Percentiles rank a stretch among this genome's conserved stretches.
These are phyloP conservation scores for Fabriciana adippe DNA, from an alignment of 2,888 invertebrate genomes.

Conservation along the genomic window DNA sequence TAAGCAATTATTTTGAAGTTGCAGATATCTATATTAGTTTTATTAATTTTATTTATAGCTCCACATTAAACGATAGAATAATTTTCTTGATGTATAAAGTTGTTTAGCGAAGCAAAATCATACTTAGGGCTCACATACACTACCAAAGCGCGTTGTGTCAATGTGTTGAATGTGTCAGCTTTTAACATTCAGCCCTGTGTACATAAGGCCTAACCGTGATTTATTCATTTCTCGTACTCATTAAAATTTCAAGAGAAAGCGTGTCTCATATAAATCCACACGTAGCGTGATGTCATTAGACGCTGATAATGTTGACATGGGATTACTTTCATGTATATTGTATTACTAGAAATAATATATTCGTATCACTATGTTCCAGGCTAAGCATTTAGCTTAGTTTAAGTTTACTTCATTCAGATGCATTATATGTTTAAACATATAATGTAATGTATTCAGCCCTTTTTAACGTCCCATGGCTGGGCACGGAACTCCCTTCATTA, in stretches of 20 bases:
- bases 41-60: too few species aligned
- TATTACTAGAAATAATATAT: slow-evolving; percentile 14
- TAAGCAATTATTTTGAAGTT: background rate
- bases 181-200: slow-evolving; percentile 22
- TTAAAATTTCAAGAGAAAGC: slow-evolving; percentile 56
- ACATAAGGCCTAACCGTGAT: slow-evolving; percentile 28
- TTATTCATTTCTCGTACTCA: slow-evolving; percentile 47
- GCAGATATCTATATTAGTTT: too few species aligned
- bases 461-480: too few species aligned
- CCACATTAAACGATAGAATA: background rate
- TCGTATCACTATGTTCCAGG: background rate
- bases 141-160: slow-evolving; percentile 2
- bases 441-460: too few species aligned
- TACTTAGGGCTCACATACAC: slow-evolving; percentile 4
- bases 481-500: too few species aligned
- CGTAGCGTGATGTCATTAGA: slow-evolving; percentile 56
- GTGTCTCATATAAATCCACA: slow-evolving; percentile 45
- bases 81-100: slow-evolving; percentile 10
- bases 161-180: slow-evolving; percentile 8
- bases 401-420: too few species aligned
- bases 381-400: too few species aligned
- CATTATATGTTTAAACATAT: too few species aligned
- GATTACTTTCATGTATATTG: slow-evolving; percentile 18
- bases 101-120: background rate
- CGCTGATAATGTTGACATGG: slow-evolving; percentile 50